Evolutionary conservation across 2,797 vertebrate genomes (phyloP), one percentile per base, ranked within the genome.

Genomic region (Crocodylus rhombifer): DNA sequence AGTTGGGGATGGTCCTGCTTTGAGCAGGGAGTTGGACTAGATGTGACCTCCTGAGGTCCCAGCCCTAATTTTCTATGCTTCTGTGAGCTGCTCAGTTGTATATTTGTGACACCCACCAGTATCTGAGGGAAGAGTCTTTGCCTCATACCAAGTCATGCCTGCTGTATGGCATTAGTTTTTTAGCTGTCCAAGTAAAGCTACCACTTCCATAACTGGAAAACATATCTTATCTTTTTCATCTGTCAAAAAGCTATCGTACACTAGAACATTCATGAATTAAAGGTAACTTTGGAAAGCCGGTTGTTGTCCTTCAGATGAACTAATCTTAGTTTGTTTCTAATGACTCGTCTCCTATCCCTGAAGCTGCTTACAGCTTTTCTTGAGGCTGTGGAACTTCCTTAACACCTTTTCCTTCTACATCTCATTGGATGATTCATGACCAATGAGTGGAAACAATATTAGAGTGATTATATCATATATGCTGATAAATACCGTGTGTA

Each of bases 401-500:
- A 77, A 65, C 61, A 65, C 15, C 80, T 91, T 94, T 91, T 69
- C 33, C 21, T 71, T 71, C 85, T 92, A 65, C 79, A 3, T 88
- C 92, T 84, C 65, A 60, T 82, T 95, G 71, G 30, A 77, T 89
- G 82, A 94, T 82, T 90, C 14, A 10, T 65, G 85, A 84, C 69
- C 91, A 55, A 82, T 71, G 51, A 63, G 26, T 76, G 77, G 82
- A 91, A 95, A 67, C 42, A 74, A 51, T 87, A 9, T 51, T 75
- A 33, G 42, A 5, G 30, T 67, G n/a, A 67, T 30, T 20, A 63
- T 28, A 67, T 33, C 65, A 67, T 82, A 58, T 77, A 73, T 61
- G 91, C 95, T 69, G 12, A 30, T 92, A n/a, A 79, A 84, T 82
- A 36, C 84, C 14, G 25, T 92, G 80, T 69, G 61, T 64, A 94